A percentile compares a stretch with the other conserved stretches of the same genome.
Conservation (phyloP, 2,113 vertebrate species). For the Cebidichthys violaceus region DNA sequence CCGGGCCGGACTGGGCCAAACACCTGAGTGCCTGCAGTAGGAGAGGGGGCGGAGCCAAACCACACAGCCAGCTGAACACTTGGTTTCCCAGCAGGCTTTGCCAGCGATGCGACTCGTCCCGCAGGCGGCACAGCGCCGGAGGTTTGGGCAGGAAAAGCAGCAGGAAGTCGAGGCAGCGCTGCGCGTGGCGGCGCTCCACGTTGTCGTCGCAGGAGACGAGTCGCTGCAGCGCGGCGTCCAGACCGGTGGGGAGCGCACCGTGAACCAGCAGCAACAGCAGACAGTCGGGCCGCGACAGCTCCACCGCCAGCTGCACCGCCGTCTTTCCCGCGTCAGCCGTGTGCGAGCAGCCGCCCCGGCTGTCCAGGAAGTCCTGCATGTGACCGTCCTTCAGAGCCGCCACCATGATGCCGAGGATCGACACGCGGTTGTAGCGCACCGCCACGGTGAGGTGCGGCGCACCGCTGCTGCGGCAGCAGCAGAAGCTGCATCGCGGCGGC, state of each 20-base stretch:
- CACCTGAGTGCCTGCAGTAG: slow-evolving; percentile 90
- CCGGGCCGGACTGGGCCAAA: slow-evolving; percentile 87
- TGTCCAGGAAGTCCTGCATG: slow-evolving; percentile 82
- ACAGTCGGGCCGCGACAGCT: slow-evolving; percentile 88
- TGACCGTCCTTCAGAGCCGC: slow-evolving; percentile 79
- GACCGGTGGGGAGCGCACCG: slow-evolving; percentile 84
- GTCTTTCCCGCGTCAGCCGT: slow-evolving; percentile 88
- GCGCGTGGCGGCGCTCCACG: slow-evolving; percentile 70
- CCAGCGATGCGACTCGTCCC: slow-evolving; percentile 85
- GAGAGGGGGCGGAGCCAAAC: slow-evolving; percentile 86
- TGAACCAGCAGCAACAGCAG: slow-evolving; percentile 89
- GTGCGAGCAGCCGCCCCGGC: slow-evolving; percentile 85
- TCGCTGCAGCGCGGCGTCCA: slow-evolving; percentile 87
- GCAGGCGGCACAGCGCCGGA: slow-evolving; percentile 56
- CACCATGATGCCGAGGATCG: slow-evolving; percentile 87
- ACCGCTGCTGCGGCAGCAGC: slow-evolving; percentile 84
- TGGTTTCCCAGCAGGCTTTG: slow-evolving; percentile 86
- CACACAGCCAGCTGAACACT: slow-evolving; percentile 88
- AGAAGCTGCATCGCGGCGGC: slow-evolving; percentile 87
- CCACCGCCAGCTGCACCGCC: slow-evolving; percentile 89
- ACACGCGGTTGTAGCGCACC: slow-evolving; percentile 91
- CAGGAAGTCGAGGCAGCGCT: slow-evolving; percentile 89
- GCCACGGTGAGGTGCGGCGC: slow-evolving; percentile 89
- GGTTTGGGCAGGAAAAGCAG: slow-evolving; percentile 86
- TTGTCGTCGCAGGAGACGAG: slow-evolving; percentile 40